Percentiles rank a stretch among this genome's conserved stretches.
Conservation (phyloP, 2,888 invertebrate species). For the Scaptomyza reducta region DNA sequence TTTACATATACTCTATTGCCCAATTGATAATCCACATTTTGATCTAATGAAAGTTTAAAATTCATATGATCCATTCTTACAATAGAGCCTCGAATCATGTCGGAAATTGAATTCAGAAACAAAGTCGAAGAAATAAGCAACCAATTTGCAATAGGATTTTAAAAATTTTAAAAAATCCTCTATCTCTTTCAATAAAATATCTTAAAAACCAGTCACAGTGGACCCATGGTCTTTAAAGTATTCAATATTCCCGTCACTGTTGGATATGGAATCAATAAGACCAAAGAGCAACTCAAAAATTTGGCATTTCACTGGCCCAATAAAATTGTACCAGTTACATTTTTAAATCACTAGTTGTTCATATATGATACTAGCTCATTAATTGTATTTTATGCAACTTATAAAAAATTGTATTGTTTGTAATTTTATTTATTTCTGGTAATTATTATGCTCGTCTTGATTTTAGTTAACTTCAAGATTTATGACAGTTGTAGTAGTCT, state of each 20-base stretch:
- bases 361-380: slow-evolving; percentile 25
- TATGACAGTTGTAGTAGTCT: slow-evolving; percentile 57
- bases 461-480: slow-evolving; percentile 52
- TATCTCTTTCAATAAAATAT: slow-evolving; percentile 43
- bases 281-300: slow-evolving; percentile 41
- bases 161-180: slow-evolving; percentile 29
- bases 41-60: background rate
- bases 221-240: slow-evolving; percentile 31
- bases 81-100: too few relatives aligned
- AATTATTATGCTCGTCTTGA: slow-evolving; percentile 65
- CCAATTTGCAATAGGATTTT: too few relatives aligned
- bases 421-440: slow-evolving; percentile 4
- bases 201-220: slow-evolving; percentile 21
- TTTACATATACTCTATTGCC: too few relatives aligned
- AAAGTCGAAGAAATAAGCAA: too few relatives aligned
- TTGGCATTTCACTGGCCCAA: slow-evolving; percentile 48
- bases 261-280: slow-evolving; percentile 55
- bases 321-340: slow-evolving; percentile 60
- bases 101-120: too few relatives aligned
- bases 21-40: background rate
- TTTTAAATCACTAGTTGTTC: slow-evolving; percentile 37
- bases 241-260: slow-evolving; percentile 47
- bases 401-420: slow-evolving; percentile 44
- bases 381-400: slow-evolving; percentile 50
- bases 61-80: background rate